Base-by-base conservation (phyloP, 2,888 invertebrate genomes). In the Amiota communis region DNA sequence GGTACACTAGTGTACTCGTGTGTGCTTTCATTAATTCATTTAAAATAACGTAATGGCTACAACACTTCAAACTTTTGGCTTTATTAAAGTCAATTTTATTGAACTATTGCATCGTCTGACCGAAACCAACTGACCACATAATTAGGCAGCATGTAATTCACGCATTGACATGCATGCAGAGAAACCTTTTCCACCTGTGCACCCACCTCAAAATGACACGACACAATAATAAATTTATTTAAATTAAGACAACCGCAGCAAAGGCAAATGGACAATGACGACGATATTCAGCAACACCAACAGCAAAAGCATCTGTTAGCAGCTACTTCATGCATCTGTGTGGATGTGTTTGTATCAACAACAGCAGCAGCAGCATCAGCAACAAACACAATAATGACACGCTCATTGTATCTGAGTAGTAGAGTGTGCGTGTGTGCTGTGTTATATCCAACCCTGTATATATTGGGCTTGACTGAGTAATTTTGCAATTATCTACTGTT, bases 401-500 rank as follows among this genome's bases (percentile, higher is more conserved):
- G n/a, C 6, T 15, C 13, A 15, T 8, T 15, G 53, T 53, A 15
- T 53, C 53, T 13, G 53, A 53, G 1, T 36, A 36, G 36, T 36
- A 36, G 6, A 36, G 6, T 36, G 6, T 36, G 2, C 6, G 4
- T 4, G 8, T 36, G 2, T 36, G 36, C 3, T 1, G 3, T 23
- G 23, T 1, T 36, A 23, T 51, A 56, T 51, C 56, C n/a, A 47
- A 61, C 72, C 8, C 65, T 13, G 36, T 46, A 23, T 51, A 64
- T 64, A 73, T 70, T 68, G 53, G 72, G 49, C 65, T 48, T 64
- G 20, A 71, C 69, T 69, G 71, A 65, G 61, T 72, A 72, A 65
- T 70, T 75, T 75, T 61, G 73, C 73, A 75, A 75, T 75, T 73
- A 75, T 70, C 73, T 49, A 70, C 73, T 75, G 75, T 75, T 75